Base-by-base conservation (phyloP, 2,797 vertebrate species). In the Diglossa cyanea region DNA sequence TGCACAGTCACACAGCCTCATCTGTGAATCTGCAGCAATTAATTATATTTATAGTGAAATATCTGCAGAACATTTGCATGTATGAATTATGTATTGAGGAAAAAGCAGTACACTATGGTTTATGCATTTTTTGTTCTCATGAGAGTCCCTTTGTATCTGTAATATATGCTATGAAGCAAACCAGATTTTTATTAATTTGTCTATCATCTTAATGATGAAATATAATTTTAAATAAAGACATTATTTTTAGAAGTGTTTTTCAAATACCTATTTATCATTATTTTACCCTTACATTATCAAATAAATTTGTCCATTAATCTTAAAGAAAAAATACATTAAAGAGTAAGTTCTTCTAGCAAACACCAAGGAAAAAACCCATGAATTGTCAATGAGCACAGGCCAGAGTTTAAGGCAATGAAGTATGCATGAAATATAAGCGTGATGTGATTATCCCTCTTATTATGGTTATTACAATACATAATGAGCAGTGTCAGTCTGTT, bases 21-120 rank as follows among this genome's bases (percentile, higher is more conserved):
- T 97, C 97, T 96, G 93, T 95, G 95, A 92, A 95, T 97, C 96
- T 95, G 84, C 75, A 96, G 96, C 86, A 97, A 97, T 96, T 96
- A 96, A 97, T 97, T 97, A 97, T 90, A 93, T 95, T 96, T 96
- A 94, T 94, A 96, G 86, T 94, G 94, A 97, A 97, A 91, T 97
- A 96, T 96, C 94, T 96, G 95, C 92, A 76, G 84, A 95, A 77
- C 96, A 96, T 87, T 93, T 97, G 93, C 95, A 93, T 97, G 78
- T 94, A 95, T 96, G 93, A 97, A 97, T 97, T 95, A 96, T 96
- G 90, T 89, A 97, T 94, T 70, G 91, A 75, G 84, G 42, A 65
- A 74, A 88, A 88, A 82, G 73, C 87, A 85, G 76, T 86, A 84
- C 88, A 68, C 90, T 81, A 58, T 73, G 90, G 83, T 85, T 94